A percentile compares a stretch with the other conserved stretches of the same genome.
Evolutionary conservation across 2,888 invertebrate species (phyloP).

Genomic region (Trachelus troglodyta): DNA sequence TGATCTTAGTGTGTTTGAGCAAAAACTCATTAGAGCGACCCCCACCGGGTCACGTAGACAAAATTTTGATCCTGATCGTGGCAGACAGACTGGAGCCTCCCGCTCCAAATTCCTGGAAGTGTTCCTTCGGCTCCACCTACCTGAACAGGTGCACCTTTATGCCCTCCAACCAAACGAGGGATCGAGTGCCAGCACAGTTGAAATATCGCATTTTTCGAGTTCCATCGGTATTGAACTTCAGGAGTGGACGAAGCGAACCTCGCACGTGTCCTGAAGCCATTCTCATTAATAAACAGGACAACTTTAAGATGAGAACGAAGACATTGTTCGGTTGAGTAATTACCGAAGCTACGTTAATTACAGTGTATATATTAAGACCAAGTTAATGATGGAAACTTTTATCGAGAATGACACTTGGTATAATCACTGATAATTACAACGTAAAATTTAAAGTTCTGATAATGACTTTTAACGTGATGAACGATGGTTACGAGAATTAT

Average conservation of each 20-base stretch:
- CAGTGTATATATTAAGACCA: neutral
- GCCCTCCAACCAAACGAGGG: slow-evolving; percentile 42
- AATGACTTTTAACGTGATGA: neutral
- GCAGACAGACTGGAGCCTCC: slow-evolving; percentile 63
- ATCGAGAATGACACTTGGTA: neutral
- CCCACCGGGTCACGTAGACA: slow-evolving; percentile 48
- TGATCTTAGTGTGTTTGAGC: slow-evolving; percentile 22
- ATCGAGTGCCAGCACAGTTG: slow-evolving; percentile 27
- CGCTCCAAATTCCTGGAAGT: slow-evolving; percentile 56
- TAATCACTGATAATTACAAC: neutral
- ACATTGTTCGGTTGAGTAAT: neutral
- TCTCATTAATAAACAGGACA: neutral
- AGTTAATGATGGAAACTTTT: neutral
- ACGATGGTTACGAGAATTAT: neutral
- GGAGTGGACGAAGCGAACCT: neutral
- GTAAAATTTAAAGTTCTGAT: neutral
- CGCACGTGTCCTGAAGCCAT: neutral
- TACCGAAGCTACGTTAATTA: neutral
- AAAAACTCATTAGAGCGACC: slow-evolving; percentile 58
- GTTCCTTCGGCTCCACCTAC: slow-evolving; percentile 50
- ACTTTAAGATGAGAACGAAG: neutral
- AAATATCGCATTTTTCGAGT: slow-evolving; percentile 59
- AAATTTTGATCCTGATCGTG: slow-evolving; percentile 59
- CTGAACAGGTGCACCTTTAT: slow-evolving; percentile 63
- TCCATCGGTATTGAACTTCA: slow-evolving; percentile 38